Evolutionary conservation across 2,888 invertebrate species (phyloP).

Genomic region (Ophion costatus): DNA sequence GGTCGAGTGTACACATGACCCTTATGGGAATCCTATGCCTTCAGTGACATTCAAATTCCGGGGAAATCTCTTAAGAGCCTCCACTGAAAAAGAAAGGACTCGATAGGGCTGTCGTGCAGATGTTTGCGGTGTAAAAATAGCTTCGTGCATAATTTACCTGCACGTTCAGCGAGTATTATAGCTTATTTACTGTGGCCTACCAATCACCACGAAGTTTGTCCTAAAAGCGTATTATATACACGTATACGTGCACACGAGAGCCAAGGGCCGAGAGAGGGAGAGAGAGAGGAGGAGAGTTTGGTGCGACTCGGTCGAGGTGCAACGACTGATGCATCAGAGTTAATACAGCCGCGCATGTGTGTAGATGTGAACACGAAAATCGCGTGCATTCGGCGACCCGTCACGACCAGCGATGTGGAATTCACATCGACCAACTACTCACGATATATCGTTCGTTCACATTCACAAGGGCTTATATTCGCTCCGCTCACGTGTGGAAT

Average conservation of each 20-base stretch:
- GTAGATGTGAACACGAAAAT: conserved; percentile 40
- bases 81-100: not conserved
- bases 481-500: conserved; percentile 1
- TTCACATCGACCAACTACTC: conserved; percentile 22
- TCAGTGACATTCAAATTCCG: too few relatives aligned
- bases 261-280: not conserved
- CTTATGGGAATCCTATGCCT: too few relatives aligned
- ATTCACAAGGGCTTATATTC: conserved; percentile 24
- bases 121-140: conserved; percentile 8
- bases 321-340: conserved; percentile 43
- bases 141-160: conserved; percentile 21
- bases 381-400: conserved; percentile 39
- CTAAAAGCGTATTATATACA: conserved; percentile 32
- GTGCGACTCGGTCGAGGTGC: conserved; percentile 20
- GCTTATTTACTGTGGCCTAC: conserved; percentile 16
- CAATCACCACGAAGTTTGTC: conserved; percentile 34
- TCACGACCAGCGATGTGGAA: conserved; percentile 37
- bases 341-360: conserved; percentile 1
- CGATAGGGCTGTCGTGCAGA: not conserved
- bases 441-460: not conserved
- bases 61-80: not conserved
- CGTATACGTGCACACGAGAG: not conserved
- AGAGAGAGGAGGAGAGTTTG: not conserved
- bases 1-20: too few relatives aligned
- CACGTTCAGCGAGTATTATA: conserved; percentile 25